phyloP scores from a whole-genome alignment of 2,113 vertebrate species.

The Ciconia boyciana region DNA sequence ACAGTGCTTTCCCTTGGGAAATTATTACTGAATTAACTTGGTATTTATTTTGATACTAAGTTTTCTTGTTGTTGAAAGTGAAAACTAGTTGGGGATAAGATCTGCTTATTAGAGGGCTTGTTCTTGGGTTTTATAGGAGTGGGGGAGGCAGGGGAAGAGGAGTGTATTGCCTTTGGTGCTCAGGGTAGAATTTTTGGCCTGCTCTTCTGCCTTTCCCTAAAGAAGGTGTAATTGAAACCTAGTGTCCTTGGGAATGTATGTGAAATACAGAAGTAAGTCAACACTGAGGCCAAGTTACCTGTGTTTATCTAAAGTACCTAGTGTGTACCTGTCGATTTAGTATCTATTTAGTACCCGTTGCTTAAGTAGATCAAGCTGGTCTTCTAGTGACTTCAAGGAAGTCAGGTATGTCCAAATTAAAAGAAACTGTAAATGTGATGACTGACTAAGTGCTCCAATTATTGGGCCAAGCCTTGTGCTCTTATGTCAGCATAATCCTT shows the following conservation, averaged over 20 bases:
- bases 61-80: background rate
- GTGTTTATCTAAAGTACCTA: background rate
- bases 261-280: background rate
- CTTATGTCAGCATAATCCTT: background rate
- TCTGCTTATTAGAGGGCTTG: background rate
- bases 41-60: conserved; percentile 4
- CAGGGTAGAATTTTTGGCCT: background rate
- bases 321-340: background rate
- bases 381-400: background rate
- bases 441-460: background rate
- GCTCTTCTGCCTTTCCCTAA: background rate
- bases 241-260: background rate
- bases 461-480: background rate
- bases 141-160: background rate
- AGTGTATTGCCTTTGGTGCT: background rate
- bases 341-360: background rate
- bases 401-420: background rate
- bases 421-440: background rate
- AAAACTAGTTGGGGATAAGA: background rate
- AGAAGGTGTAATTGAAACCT: background rate
- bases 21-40: background rate
- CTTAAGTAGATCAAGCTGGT: background rate
- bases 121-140: background rate
- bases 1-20: background rate
- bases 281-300: background rate